Evolutionary conservation across 2,888 invertebrate genomes (phyloP).

Genomic region (Parnassius orleans): DNA sequence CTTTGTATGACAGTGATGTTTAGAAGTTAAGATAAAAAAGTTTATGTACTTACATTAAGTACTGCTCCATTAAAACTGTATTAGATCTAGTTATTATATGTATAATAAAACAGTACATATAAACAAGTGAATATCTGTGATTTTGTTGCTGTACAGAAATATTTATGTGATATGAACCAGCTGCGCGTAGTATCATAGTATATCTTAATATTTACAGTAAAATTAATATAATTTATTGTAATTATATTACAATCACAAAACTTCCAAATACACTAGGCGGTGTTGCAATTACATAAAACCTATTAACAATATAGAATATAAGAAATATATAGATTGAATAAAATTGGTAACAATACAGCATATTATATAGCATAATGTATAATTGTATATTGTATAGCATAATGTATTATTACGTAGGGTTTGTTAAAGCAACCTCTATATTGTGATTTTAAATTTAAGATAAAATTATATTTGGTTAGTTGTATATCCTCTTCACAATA

Average conservation of each 20-base stretch:
- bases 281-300: too few species aligned
- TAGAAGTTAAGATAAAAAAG: not conserved
- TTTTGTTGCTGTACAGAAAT: slow-evolving; percentile 3
- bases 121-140: slow-evolving; percentile 9
- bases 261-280: too few species aligned
- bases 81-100: not conserved
- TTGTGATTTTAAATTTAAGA: slow-evolving; percentile 11
- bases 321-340: too few species aligned
- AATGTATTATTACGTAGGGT: not conserved
- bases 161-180: not conserved
- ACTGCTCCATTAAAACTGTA: not conserved
- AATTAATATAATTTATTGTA: too few species aligned
- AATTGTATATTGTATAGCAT: too few species aligned
- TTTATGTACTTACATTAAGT: slow-evolving; percentile 6
- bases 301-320: too few species aligned
- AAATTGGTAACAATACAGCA: too few species aligned
- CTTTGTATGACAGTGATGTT: slow-evolving; percentile 12
- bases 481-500: not conserved
- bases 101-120: not conserved
- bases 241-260: too few species aligned
- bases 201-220: too few species aligned
- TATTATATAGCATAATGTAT: too few species aligned
- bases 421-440: not conserved
- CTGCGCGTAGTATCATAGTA: too few species aligned
- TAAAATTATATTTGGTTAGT: not conserved